phyloP scores from a whole-genome alignment of 2,888 invertebrate species.

The Spilosoma lubricipeda region DNA sequence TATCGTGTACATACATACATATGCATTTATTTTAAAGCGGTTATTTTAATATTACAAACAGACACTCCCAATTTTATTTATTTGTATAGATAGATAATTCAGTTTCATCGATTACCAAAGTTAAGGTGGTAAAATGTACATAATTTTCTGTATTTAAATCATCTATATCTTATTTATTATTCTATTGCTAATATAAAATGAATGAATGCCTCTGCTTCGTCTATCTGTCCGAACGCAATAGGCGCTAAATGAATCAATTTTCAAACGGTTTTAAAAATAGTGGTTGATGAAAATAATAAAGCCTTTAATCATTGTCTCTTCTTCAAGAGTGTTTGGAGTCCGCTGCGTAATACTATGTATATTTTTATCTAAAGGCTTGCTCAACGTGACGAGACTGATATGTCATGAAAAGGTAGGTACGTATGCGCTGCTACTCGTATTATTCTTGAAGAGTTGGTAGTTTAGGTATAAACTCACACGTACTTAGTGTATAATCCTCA shows the following conservation, averaged over 20 bases:
- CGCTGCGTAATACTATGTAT: background rate
- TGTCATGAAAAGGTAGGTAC: background rate
- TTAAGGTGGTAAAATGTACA: background rate
- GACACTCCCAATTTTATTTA: no score
- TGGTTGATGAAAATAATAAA: background rate
- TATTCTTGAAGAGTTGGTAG: background rate
- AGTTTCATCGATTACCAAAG: constrained; percentile 2
- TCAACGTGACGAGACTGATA: background rate
- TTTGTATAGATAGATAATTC: no score
- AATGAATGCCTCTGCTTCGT: no score
- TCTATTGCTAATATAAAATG: background rate
- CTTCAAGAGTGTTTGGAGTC: no score
- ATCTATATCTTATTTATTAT: background rate
- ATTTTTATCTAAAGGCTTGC: background rate
- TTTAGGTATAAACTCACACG: constrained; percentile 15
- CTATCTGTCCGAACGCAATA: no score
- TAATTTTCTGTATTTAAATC: background rate
- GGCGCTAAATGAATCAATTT: background rate
- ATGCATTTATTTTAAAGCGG: no score
- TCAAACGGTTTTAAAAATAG: background rate
- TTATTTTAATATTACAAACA: no score
- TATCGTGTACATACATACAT: no score
- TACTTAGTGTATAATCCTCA: constrained; percentile 64
- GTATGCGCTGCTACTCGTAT: background rate
- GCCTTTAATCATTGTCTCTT: background rate